Evolutionary conservation across 2,797 vertebrate species (phyloP).

Genomic region (Protosalanx chinensis): DNA sequence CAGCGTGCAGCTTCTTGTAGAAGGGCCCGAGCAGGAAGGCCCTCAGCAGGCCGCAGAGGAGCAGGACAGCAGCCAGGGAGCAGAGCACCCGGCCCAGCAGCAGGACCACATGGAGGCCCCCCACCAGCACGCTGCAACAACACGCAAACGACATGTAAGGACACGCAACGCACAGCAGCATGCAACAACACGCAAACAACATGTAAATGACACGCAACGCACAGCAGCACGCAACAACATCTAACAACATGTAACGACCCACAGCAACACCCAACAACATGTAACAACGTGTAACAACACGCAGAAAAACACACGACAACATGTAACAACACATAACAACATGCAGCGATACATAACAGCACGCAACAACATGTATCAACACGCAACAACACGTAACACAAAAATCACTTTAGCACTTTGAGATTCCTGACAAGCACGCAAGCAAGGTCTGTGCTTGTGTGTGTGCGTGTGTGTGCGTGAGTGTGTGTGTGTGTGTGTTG

Average conservation of each 20-base stretch:
- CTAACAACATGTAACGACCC: too few species aligned
- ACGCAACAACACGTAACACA: not conserved
- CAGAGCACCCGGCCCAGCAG: constrained; percentile 84
- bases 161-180: constrained; percentile 20
- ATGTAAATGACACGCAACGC: constrained; percentile 23
- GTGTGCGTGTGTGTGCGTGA: not conserved
- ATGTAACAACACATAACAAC: not conserved
- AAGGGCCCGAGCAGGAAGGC: constrained; percentile 87
- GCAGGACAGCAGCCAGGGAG: constrained; percentile 84
- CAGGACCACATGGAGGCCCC: constrained; percentile 77
- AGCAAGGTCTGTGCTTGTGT: not conserved
- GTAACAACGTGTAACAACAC: not conserved
- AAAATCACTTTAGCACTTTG: not conserved
- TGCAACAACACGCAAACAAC: not conserved
- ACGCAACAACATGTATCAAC: not conserved
- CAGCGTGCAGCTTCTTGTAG: constrained; percentile 88
- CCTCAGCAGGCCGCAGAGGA: constrained; percentile 84
- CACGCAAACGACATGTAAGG: not conserved
- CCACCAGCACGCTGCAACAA: constrained; percentile 77
- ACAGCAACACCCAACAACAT: too few species aligned
- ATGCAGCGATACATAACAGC: too few species aligned
- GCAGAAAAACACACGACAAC: constrained; percentile 29
- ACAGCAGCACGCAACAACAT: not conserved
- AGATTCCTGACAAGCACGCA: not conserved
- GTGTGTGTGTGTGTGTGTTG: not conserved